Evolutionary conservation across 2,888 invertebrate genomes (phyloP).

Genomic region (Hemicrepidius hirtus): DNA sequence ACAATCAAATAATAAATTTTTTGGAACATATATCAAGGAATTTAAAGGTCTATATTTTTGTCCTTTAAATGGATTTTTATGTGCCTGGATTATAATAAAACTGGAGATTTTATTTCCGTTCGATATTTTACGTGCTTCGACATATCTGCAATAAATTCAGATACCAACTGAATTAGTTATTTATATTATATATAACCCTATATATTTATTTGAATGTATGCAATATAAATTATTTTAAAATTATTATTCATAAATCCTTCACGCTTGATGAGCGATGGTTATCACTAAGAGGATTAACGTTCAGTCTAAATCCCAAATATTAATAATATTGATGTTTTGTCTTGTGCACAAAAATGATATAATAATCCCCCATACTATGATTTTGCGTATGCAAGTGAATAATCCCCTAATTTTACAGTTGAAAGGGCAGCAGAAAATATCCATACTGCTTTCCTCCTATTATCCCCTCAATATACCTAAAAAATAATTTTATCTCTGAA

Average conservation of each 20-base stretch:
- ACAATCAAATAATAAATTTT: constrained; percentile 10
- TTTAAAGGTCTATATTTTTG: constrained; percentile 1
- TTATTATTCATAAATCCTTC: constrained; percentile 10
- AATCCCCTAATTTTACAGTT: constrained; percentile 1
- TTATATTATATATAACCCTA: constrained; percentile 11
- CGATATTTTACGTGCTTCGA: constrained; percentile 16
- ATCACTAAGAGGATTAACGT: background rate
- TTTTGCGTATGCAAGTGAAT: background rate
- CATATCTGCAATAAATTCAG: constrained; percentile 19
- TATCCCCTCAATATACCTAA: constrained; percentile 37
- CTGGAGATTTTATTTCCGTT: constrained; percentile 19
- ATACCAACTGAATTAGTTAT: constrained; percentile 7
- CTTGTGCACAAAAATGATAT: background rate
- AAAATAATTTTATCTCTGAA: constrained; percentile 37
- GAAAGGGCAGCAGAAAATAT: background rate
- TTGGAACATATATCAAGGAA: background rate
- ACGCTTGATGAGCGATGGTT: background rate
- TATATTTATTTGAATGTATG: background rate
- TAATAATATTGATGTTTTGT: background rate
- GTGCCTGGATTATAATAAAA: constrained; percentile 15
- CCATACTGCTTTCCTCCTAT: constrained; percentile 33
- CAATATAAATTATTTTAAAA: constrained; percentile 6
- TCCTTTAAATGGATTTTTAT: constrained; percentile 6
- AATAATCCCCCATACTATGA: background rate
- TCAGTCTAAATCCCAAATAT: background rate